A percentile compares a stretch with the other conserved stretches of the same genome.
These are phyloP conservation scores for Zeuzera pyrina DNA, from an alignment of 2,888 invertebrate genomes.

Conservation along the genomic window DNA sequence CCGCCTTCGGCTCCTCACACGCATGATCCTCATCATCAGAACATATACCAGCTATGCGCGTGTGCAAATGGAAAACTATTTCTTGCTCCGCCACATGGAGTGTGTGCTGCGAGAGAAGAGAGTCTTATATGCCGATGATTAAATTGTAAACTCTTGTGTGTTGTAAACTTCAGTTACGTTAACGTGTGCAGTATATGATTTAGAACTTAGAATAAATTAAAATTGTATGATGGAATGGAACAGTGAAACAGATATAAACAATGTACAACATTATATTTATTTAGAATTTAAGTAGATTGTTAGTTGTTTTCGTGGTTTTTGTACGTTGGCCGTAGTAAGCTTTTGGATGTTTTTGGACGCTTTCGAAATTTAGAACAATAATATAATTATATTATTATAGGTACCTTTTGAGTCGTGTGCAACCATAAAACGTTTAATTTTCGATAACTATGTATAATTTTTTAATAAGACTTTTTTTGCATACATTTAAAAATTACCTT, in stretches of 20 bases:
- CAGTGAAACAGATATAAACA: neutral
- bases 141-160: neutral
- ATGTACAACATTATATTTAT: conserved; percentile 2
- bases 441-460: no score
- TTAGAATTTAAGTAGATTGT: no score
- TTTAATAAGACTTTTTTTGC: no score
- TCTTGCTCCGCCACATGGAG: conserved; percentile 86
- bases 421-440: neutral
- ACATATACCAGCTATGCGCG: conserved; percentile 91
- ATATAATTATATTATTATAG: neutral
- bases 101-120: conserved; percentile 77
- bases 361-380: conserved; percentile 1
- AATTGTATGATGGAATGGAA: neutral
- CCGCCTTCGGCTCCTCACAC: conserved; percentile 61
- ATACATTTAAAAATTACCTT: no score
- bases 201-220: neutral
- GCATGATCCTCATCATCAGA: conserved; percentile 73
- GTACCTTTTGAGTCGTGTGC: neutral
- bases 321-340: no score
- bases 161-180: neutral
- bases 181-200: neutral
- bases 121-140: conserved; percentile 68
- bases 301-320: no score
- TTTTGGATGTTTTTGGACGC: no score
- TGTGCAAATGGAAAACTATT: conserved; percentile 93